Base-by-base conservation (phyloP, 2,797 vertebrate genomes). In the Oreortyx pictus region DNA sequence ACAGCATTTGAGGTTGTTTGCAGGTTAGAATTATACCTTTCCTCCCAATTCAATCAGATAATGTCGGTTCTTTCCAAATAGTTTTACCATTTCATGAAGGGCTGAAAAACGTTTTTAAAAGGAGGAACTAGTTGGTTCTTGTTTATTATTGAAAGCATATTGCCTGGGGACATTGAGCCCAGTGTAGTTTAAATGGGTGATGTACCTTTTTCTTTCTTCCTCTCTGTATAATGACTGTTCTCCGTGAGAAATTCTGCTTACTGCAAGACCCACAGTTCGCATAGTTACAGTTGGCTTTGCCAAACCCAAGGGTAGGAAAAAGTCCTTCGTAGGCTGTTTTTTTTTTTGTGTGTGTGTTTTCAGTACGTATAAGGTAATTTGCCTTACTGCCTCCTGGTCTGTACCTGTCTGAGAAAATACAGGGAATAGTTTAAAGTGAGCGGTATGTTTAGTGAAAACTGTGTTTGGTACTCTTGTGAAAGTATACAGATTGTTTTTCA, bases 111-210 rank as follows among this genome's bases (percentile, higher is more conserved):
- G 61, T 85, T 89, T 59, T 24, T 4, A 66, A 91, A 85, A 68
- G 25, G 41, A 49, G 15, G 33, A 89, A 65, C 76, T 1, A 0
- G 84, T 89, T 91, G 16, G 47, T 89, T 94, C 76, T 73, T 92
- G 76, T 17, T 92, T 86, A 24, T 72, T 93, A 27, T 71, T 79
- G 85, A 86, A 95, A 64, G 29, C 39, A 60, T 89, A 94, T 94
- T 89, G 84, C 90, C 82, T 78, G 65, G 39, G 65, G 90, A 75
- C 7, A 11, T 5, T 2, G 24, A 70, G 56, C 81, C 84, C 62
- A 76, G 22, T 89, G 77, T 49, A 83, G 31, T 73, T 56, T 52
- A 56, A 87, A 50, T 49, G 41, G 31, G 19, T 86, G 84, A 67
- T 92, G 86, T 89, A 81, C 66, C 47, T 82, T 85, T 84, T 79